A percentile compares a stretch with the other conserved stretches of the same genome.
Conservation (phyloP, 2,888 invertebrate species). For the Argyresthia albistria region DNA sequence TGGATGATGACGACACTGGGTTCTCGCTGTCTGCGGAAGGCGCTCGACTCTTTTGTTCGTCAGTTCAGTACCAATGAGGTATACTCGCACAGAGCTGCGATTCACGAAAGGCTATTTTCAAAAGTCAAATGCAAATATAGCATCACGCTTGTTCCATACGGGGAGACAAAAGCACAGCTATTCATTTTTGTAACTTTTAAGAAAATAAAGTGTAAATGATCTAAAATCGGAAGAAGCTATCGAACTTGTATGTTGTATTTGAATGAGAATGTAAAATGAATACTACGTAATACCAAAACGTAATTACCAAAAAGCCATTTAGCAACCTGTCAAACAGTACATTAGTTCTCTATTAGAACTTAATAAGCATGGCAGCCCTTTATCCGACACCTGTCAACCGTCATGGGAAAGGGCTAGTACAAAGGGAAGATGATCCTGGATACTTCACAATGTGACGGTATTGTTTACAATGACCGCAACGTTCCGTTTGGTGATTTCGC, state of each 20-base stretch:
- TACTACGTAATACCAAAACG: not conserved
- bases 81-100: no score
- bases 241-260: not conserved
- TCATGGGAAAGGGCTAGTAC: constrained; percentile 17
- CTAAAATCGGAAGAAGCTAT: not conserved
- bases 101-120: not conserved
- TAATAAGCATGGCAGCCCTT: constrained; percentile 4
- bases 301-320: not conserved
- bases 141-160: not conserved
- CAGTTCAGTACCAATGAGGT: not conserved
- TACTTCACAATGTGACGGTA: constrained; percentile 1
- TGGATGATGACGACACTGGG: constrained; percentile 40
- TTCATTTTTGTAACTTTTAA: not conserved
- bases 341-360: constrained; percentile 6
- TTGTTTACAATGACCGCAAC: constrained; percentile 5
- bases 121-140: not conserved
- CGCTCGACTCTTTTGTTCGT: not conserved
- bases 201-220: no score
- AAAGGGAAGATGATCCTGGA: constrained; percentile 10
- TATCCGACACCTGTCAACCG: constrained; percentile 12
- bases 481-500: not conserved
- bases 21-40: not conserved
- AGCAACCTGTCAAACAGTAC: constrained; percentile 2
- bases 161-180: no score
- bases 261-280: not conserved